phyloP scores from a whole-genome alignment of 2,113 vertebrate species.

The Xiphophorus couchianus region DNA sequence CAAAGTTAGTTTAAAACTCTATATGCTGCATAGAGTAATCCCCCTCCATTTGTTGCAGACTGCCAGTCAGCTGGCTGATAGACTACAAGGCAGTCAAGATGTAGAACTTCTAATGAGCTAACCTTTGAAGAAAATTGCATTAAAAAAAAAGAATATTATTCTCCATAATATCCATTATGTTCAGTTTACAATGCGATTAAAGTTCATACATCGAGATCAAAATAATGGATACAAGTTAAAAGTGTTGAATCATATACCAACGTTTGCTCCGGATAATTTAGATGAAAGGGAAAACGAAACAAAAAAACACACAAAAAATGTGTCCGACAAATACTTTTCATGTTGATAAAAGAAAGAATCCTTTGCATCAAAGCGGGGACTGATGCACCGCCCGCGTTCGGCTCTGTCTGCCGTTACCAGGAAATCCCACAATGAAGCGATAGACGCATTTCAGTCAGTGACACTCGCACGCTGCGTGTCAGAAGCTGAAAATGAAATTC shows the following conservation, averaged over 20 bases:
- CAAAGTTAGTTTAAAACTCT: background rate
- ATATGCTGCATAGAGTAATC: background rate
- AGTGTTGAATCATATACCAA: slow-evolving; percentile 31
- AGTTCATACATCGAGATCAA: too few species aligned
- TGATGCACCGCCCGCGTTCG: slow-evolving; percentile 14
- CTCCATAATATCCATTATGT: background rate
- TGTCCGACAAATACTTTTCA: background rate
- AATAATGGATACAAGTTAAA: background rate
- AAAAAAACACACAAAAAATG: background rate
- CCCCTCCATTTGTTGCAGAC: background rate
- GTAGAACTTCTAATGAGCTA: background rate
- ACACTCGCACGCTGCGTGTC: slow-evolving; percentile 43
- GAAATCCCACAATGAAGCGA: slow-evolving; percentile 39
- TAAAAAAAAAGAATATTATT: background rate
- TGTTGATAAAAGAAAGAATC: background rate
- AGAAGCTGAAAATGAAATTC: slow-evolving; percentile 55
- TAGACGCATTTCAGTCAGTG: slow-evolving; percentile 33
- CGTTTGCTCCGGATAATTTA: background rate
- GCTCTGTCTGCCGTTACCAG: slow-evolving; percentile 27
- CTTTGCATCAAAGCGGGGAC: background rate
- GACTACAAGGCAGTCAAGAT: background rate
- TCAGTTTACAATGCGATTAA: background rate
- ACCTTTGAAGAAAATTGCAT: background rate
- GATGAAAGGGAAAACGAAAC: too few species aligned
- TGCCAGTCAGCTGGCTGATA: background rate